Evolutionary conservation across 2,888 invertebrate species (phyloP), one percentile per base, ranked within the genome.

Genomic region (Baronia brevicornis): DNA sequence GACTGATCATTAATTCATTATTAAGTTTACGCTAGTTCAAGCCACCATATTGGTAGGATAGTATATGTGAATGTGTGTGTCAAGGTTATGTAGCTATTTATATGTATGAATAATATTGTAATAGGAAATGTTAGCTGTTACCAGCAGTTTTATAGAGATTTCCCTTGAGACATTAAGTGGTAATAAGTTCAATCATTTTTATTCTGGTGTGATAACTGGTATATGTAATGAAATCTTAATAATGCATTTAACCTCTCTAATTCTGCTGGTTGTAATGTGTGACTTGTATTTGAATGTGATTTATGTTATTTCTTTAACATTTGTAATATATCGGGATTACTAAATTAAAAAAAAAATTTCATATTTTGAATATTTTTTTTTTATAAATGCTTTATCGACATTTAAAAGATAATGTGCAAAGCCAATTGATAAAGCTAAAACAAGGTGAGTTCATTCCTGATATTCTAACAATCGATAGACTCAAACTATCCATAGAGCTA

Each of bases 1-100:
- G 82, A 82, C 82, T 82, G 82, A 82, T 80, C 79, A 75, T 75
- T 79, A 75, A 69, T 71, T 74, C 80, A 78, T 79, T 74, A 58
- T 69, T 78, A 77, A 78, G 77, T 79, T n/a, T 79, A 73, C 54
- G 70, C 72, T 77, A 77, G 77, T 68, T 74, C 58, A 61, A 72
- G 63, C 71, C 75, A 77, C 70, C 66, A 61, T 72, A 57, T 57
- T 66, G 54, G 63, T 71, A 68, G 58, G 48, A 57, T 54, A 43
- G 44, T 42, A 60, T 53, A 58, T 60, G 63, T 60, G 64, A 60
- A 57, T 60, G 54, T 44, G 59, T 61, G 54, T 58, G 60, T 67
- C 62, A 55, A 48, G 58, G 69, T 67, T 63, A 59, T 60, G 55
- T 69, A 65, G 61, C 55, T 70, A 65, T 73, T 69, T 72, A 64